Evolutionary conservation across 2,113 vertebrate genomes (phyloP).

Genomic region (Corvus hawaiiensis): DNA sequence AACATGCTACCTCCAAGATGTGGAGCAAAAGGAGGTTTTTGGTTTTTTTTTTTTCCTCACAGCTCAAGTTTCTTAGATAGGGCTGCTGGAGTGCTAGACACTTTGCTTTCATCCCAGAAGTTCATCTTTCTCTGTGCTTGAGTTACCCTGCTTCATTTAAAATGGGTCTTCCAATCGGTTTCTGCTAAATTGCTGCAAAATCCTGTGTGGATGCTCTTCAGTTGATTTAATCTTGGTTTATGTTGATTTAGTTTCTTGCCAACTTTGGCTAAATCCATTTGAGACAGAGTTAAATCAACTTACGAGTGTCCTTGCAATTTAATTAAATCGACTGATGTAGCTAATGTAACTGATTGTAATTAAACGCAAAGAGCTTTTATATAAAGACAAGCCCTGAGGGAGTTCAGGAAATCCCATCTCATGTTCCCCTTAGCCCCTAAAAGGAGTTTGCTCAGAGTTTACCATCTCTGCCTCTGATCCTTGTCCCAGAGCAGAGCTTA

Average conservation of each 20-base stretch:
- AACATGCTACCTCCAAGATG: neutral
- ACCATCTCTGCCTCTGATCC: neutral
- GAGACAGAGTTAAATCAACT: conserved; percentile 60
- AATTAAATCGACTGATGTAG: conserved; percentile 60
- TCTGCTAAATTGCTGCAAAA: conserved; percentile 23
- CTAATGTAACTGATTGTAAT: conserved; percentile 61
- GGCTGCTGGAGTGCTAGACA: neutral
- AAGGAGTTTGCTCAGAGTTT: neutral
- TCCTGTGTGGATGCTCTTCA: conserved; percentile 35
- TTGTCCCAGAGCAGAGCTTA: neutral
- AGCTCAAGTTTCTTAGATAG: neutral
- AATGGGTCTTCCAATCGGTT: neutral
- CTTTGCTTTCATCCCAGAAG: neutral
- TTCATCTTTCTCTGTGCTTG: neutral
- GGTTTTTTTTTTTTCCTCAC: neutral
- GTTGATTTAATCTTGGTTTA: conserved; percentile 54
- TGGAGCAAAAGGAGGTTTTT: neutral
- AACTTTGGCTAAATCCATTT: conserved; percentile 52
- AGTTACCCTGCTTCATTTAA: neutral
- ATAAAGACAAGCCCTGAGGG: conserved; percentile 44
- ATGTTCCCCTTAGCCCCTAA: conserved; percentile 5
- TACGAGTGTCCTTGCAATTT: conserved; percentile 59
- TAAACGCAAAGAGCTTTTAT: conserved; percentile 41
- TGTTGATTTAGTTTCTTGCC: conserved; percentile 53
- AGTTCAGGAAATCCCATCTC: conserved; percentile 47